These are phyloP conservation scores for Watsonalla binaria DNA, from an alignment of 2,888 invertebrate species.

Conservation along the genomic window DNA sequence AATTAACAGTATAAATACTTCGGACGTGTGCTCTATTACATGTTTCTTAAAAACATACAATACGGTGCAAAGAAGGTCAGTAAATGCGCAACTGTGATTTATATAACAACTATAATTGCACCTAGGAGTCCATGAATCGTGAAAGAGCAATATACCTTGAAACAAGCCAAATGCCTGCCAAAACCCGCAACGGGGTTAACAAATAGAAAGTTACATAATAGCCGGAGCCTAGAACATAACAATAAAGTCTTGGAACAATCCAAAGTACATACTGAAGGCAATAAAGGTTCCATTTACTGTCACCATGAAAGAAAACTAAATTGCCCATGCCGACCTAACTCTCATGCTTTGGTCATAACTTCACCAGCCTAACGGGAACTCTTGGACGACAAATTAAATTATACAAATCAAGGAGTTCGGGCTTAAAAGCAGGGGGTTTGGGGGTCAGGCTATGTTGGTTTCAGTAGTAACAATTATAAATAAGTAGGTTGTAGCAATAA, in stretches of 20 bases:
- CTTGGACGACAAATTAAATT: constrained; percentile 15
- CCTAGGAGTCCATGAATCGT: neutral
- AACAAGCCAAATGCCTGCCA: constrained; percentile 22
- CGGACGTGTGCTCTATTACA: too few relatives aligned
- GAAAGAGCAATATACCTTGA: neutral
- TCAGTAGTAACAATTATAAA: constrained; percentile 70
- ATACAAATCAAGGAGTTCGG: constrained; percentile 9
- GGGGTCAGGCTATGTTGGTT: constrained; percentile 41
- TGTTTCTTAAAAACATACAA: too few relatives aligned
- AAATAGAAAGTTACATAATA: constrained; percentile 2
- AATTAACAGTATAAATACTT: too few relatives aligned
- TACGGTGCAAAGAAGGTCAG: too few relatives aligned
- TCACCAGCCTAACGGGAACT: constrained; percentile 27
- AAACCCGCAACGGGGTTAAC: neutral
- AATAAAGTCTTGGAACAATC: constrained; percentile 27
- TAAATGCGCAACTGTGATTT: neutral
- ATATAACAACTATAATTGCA: neutral
- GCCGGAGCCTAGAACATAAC: constrained; percentile 30
- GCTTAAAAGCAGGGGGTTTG: constrained; percentile 18
- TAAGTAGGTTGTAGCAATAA: constrained; percentile 76
- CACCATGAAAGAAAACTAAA: constrained; percentile 70
- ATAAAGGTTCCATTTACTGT: constrained; percentile 65
- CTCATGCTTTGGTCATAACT: constrained; percentile 35
- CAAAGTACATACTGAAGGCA: constrained; percentile 42
- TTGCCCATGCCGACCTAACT: constrained; percentile 70